phyloP scores from a whole-genome alignment of 2,797 vertebrate genomes.

The Sebastes nivosus region DNA sequence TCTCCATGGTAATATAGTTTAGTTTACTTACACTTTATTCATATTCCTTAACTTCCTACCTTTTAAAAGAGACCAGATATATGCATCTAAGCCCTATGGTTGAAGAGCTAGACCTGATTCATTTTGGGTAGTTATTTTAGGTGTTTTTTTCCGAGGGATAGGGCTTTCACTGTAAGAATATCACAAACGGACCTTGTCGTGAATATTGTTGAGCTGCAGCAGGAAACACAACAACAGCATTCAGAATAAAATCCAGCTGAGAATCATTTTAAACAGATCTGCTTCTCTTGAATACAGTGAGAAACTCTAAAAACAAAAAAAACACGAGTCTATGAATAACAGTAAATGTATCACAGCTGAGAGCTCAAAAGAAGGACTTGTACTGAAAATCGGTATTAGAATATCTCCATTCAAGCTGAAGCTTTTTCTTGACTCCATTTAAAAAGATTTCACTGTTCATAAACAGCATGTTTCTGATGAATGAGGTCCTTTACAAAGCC shows the following conservation, averaged over 20 bases:
- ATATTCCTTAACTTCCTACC: too few relatives aligned
- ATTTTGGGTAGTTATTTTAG: too few relatives aligned
- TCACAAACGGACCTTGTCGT: background rate
- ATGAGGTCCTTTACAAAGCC: constrained; percentile 12
- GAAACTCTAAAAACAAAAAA: background rate
- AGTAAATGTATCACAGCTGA: background rate
- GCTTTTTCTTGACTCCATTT: constrained; percentile 1
- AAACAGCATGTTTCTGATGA: constrained; percentile 9
- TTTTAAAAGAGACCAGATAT: too few relatives aligned
- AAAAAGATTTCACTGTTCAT: background rate
- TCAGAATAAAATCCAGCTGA: background rate
- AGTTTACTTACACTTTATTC: too few relatives aligned
- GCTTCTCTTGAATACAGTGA: background rate
- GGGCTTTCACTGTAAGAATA: background rate
- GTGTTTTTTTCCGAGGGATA: too few relatives aligned
- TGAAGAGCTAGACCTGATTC: fast-evolving
- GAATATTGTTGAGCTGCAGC: background rate
- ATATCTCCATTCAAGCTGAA: constrained; percentile 8
- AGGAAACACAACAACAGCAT: background rate
- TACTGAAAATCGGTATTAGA: constrained; percentile 3
- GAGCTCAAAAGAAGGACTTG: background rate
- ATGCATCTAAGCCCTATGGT: too few relatives aligned
- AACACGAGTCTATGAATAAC: background rate
- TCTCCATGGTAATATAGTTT: too few relatives aligned
- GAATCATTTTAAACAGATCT: background rate